Conservation (phyloP, 2,888 invertebrate species). For the Cylindroiulus punctatus region DNA sequence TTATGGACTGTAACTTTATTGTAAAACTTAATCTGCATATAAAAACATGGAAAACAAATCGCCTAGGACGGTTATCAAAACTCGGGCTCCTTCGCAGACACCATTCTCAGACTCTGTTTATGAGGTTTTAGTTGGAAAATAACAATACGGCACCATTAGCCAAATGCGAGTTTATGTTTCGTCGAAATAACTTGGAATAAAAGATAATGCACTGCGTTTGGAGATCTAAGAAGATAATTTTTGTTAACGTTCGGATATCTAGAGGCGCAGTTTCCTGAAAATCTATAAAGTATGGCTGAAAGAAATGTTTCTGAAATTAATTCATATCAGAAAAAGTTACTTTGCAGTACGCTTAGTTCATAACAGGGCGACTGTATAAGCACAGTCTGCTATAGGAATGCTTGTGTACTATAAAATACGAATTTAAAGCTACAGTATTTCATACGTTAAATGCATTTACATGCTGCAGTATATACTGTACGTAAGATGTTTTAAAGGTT, state of each 20-base stretch:
- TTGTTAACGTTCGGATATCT: background rate
- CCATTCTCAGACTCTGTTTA: background rate
- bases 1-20: slow-evolving; percentile 43
- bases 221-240: background rate
- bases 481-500: no score
- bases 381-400: no score
- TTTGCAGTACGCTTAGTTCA: no score
- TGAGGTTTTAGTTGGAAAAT: background rate
- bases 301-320: background rate
- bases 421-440: no score
- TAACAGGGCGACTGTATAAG: no score
- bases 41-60: slow-evolving; percentile 40
- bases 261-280: background rate
- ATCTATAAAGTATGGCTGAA: no score
- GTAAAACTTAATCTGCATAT: slow-evolving; percentile 40
- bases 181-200: background rate
- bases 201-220: background rate
- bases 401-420: no score
- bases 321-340: background rate
- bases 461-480: no score
- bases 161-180: background rate
- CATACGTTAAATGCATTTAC: no score
- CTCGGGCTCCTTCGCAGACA: background rate
- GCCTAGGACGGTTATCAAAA: slow-evolving; percentile 21
- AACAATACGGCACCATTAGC: slow-evolving; percentile 16